Conservation (phyloP, 1,140 invertebrate species). For the Drosophila persimilis region DNA sequence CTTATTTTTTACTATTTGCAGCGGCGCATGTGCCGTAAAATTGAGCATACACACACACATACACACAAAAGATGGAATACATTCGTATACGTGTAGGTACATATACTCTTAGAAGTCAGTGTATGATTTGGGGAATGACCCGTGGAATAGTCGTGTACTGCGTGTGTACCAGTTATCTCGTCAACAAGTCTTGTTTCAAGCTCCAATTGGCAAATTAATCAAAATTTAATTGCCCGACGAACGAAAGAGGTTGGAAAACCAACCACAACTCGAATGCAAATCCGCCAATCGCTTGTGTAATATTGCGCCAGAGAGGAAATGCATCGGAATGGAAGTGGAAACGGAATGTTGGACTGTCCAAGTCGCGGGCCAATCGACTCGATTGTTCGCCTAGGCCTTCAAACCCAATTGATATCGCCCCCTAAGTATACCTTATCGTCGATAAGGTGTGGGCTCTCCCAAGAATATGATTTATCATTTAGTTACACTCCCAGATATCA, state of each 20-base stretch:
- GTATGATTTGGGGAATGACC: slow-evolving; percentile 25
- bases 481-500: slow-evolving; percentile 12
- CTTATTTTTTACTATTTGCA: slow-evolving; percentile 48
- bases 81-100: too few relatives aligned
- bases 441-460: slow-evolving; percentile 10
- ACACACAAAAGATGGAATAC: slow-evolving; percentile 1
- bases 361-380: slow-evolving; percentile 8
- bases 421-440: slow-evolving; percentile 10
- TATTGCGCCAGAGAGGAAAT: slow-evolving; percentile 33
- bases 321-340: slow-evolving; percentile 21
- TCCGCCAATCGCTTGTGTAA: slow-evolving; percentile 47
- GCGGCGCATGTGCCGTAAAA: slow-evolving; percentile 70
- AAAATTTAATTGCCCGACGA: slow-evolving; percentile 38
- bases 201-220: slow-evolving; percentile 72
- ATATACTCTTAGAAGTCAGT: background rate
- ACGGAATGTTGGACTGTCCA: slow-evolving; percentile 30
- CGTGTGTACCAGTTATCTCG: slow-evolving; percentile 27
- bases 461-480: slow-evolving; percentile 7
- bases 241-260: slow-evolving; percentile 17
- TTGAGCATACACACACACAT: slow-evolving; percentile 47
- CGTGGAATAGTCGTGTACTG: slow-evolving; percentile 30
- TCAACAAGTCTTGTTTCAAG: slow-evolving; percentile 48
- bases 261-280: slow-evolving; percentile 52
- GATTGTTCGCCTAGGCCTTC: slow-evolving; percentile 29
- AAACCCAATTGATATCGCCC: slow-evolving; percentile 1